Evolutionary conservation across 2,797 vertebrate genomes (phyloP).

Genomic region (Brachyalestes nurse): DNA sequence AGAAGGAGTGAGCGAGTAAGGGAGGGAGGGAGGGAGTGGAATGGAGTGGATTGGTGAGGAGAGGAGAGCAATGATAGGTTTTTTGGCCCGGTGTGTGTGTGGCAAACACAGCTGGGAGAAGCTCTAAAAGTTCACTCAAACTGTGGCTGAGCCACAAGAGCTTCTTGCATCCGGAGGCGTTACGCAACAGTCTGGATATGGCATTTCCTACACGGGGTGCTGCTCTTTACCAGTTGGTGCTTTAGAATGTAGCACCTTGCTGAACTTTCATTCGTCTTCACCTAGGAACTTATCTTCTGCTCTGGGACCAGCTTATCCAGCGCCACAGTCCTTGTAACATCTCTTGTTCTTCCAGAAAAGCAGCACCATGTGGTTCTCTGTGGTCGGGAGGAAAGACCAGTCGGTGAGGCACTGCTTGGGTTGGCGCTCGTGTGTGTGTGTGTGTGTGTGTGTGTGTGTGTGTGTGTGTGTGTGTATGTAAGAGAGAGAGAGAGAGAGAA

Average conservation of each 20-base stretch:
- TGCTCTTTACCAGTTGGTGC: conserved; percentile 71
- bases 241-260: conserved; percentile 57
- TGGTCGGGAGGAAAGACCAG: conserved; percentile 87
- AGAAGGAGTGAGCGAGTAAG: conserved; percentile 41
- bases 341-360: conserved; percentile 38
- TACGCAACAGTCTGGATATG: conserved; percentile 77
- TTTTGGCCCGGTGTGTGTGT: conserved; percentile 39
- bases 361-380: conserved; percentile 92
- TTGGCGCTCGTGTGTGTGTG: conserved; percentile 36
- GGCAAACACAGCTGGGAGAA: conserved; percentile 34
- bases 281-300: background rate
- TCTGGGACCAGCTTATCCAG: background rate
- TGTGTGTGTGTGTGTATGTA: conserved; percentile 28
- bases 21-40: background rate
- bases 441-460: conserved; percentile 28
- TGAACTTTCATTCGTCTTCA: background rate
- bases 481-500: conserved; percentile 11
- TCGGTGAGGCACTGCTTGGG: conserved; percentile 77
- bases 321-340: conserved; percentile 2
- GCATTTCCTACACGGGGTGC: conserved; percentile 65
- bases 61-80: conserved; percentile 57
- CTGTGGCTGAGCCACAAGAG: conserved; percentile 20
- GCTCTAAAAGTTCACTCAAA: conserved; percentile 54
- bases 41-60: conserved; percentile 25
- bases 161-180: conserved; percentile 67